phyloP scores from a whole-genome alignment of 2,797 vertebrate genomes.

The Clarias laeviceps region DNA sequence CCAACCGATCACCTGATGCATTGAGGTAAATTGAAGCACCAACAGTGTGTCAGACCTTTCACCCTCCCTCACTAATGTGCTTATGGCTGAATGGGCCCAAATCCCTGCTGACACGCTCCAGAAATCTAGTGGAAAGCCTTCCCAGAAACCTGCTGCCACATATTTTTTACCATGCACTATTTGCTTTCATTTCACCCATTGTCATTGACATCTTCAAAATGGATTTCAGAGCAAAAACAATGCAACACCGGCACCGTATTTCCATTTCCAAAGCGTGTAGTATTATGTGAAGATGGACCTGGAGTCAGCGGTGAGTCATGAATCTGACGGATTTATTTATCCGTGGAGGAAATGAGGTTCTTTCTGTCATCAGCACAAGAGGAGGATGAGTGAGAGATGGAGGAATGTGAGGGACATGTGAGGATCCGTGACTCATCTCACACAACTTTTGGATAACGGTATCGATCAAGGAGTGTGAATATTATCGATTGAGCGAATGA shows the following conservation, averaged over 20 bases:
- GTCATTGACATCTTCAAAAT: too few species aligned
- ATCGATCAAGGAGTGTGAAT: not conserved
- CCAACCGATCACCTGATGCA: not conserved
- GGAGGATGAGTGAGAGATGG: not conserved
- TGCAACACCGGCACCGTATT: not conserved
- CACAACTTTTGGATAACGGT: not conserved
- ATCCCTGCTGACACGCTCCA: not conserved
- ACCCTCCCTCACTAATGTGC: not conserved
- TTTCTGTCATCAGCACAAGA: not conserved
- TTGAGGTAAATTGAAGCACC: not conserved
- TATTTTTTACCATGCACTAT: not conserved
- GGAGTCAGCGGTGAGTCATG: not conserved
- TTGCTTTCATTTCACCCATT: not conserved
- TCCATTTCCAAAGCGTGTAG: not conserved
- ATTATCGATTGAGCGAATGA: not conserved
- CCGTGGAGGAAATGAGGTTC: not conserved
- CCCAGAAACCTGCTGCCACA: not conserved
- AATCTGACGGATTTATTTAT: constrained; percentile 5
- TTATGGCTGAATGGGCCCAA: constrained; percentile 9
- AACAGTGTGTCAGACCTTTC: not conserved
- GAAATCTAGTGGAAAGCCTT: not conserved
- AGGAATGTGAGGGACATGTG: constrained; percentile 19
- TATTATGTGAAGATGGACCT: not conserved
- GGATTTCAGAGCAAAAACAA: not conserved
- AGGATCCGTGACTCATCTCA: not conserved